Evolutionary conservation across 2,888 invertebrate genomes (phyloP), one percentile per base, ranked within the genome.

Genomic region (Ectemnius continuus): DNA sequence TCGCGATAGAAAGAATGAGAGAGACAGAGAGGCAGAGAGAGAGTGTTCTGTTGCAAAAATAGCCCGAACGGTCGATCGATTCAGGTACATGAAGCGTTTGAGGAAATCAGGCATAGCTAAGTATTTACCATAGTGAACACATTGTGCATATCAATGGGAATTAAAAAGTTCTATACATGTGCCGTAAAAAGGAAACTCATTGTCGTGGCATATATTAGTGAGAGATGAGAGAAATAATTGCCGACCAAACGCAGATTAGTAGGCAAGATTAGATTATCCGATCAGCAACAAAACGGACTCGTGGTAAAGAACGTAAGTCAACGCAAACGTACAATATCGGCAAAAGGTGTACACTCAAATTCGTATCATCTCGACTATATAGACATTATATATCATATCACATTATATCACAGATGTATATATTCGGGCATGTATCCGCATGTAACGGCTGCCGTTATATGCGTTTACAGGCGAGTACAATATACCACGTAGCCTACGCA

Each of bases 121-220:
- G 87, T 90, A 88, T 89, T 88, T 90, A 90, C 89, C 90, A 91
- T 90, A 91, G 90, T 90, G 90, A 91, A 90, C 90, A 91, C 89
- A 91, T 91, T 90, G 91, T 91, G 91, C 91, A 91, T 89, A 87
- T 91, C 89, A 91, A 91, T 90, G 90, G 90, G 89, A 91, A 91
- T 90, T 88, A 88, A 83, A 88, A 91, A 91, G 90, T 87, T 90
- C 90, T 91, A 91, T 91, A 91, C 91, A 90, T 89, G 93, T 93
- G 93, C 93, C 93, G 93, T 93, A 93, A 92, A 93, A 93, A 93
- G 91, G 91, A 91, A 93, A 93, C 92, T 93, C 89, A 93, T 92
- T 90, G 14, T 89, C 88, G 89, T 91, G 90, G 89, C 89, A 89
- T 89, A 89, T 89, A 88, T 90, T 86, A 88, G 88, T 90, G 88